phyloP scores from a whole-genome alignment of 2,113 vertebrate species.

The Ranitomeya imitator region DNA sequence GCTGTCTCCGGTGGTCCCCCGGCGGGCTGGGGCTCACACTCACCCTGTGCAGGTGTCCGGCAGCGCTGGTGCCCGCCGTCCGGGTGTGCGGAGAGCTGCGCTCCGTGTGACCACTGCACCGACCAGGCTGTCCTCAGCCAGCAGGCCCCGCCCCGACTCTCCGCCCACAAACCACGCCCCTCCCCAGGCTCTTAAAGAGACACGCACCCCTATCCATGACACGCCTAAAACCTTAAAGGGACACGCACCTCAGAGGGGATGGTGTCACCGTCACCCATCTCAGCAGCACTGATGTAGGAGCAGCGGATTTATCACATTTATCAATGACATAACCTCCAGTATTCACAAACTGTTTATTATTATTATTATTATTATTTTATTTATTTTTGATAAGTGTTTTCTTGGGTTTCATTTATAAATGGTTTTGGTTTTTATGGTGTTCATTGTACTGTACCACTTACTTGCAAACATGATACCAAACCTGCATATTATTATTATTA shows the following conservation, averaged over 20 bases:
- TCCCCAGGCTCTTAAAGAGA: background rate
- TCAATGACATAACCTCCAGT: no score
- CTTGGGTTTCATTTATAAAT: no score
- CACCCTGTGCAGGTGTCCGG: background rate
- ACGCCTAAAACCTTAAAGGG: background rate
- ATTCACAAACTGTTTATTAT: no score
- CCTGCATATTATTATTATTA: no score
- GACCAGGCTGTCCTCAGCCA: background rate
- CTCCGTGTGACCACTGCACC: conserved; percentile 10
- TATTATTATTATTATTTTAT: no score
- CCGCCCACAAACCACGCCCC: background rate
- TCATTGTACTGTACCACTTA: no score
- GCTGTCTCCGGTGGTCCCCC: background rate
- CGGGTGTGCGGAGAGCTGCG: background rate
- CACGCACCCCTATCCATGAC: background rate
- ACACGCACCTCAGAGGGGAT: background rate
- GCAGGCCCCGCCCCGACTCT: conserved; percentile 9
- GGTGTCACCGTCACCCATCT: no score
- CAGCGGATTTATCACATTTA: background rate
- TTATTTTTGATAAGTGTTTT: no score
- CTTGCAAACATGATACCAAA: no score
- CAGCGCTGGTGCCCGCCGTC: background rate
- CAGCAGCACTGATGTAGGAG: no score
- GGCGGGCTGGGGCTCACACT: background rate
- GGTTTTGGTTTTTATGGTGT: no score